Evolutionary conservation across 2,888 invertebrate species (phyloP).

Genomic region (Norana najaformis): DNA sequence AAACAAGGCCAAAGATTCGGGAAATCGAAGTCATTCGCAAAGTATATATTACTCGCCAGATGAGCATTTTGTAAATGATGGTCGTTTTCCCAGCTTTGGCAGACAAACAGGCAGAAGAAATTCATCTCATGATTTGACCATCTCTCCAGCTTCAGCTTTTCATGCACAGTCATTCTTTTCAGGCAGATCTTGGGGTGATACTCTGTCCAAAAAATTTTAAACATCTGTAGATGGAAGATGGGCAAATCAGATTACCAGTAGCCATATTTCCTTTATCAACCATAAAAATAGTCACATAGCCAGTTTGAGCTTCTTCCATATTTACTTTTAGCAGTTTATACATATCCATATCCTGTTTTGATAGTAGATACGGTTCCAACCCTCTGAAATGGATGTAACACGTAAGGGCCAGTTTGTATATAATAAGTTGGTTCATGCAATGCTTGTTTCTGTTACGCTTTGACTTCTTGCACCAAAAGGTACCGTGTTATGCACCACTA

Average conservation of each 20-base stretch:
- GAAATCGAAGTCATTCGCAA: neutral
- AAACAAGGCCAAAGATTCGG: neutral
- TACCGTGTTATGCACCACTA: neutral
- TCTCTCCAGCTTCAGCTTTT: neutral
- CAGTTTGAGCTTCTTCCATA: too few species aligned
- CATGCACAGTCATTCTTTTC: neutral
- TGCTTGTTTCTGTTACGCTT: neutral
- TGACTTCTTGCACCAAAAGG: neutral
- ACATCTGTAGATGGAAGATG: neutral
- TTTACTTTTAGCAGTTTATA: too few species aligned
- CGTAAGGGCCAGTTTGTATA: too few species aligned
- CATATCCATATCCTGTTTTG: too few species aligned
- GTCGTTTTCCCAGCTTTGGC: neutral
- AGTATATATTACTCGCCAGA: neutral
- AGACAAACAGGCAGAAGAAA: constrained; percentile 13
- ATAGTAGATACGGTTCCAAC: too few species aligned
- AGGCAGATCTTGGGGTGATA: neutral
- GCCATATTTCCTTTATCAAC: neutral
- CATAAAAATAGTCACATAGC: neutral
- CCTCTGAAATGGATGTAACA: too few species aligned
- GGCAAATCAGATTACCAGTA: neutral
- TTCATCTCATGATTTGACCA: neutral
- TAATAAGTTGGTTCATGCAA: neutral
- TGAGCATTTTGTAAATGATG: neutral
- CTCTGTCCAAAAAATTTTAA: neutral